phyloP scores from a whole-genome alignment of 2,888 invertebrate genomes.

The Orgyia antiqua region DNA sequence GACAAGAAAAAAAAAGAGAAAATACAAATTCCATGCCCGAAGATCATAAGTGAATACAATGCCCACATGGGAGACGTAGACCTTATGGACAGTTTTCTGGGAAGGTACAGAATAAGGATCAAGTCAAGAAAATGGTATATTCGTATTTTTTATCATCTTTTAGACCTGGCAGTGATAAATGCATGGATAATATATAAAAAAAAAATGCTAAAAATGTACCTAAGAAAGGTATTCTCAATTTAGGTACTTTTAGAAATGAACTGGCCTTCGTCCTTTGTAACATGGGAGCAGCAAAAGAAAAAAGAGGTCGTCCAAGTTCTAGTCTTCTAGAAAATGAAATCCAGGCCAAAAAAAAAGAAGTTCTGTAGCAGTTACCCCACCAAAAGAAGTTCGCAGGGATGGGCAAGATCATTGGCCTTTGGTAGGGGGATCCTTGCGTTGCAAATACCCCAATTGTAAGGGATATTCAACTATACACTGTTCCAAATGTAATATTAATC shows the following conservation, averaged over 20 bases:
- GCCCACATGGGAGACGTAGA: neutral
- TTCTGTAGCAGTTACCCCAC: slow-evolving; percentile 17
- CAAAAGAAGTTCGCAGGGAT: slow-evolving; percentile 19
- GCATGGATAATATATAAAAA: slow-evolving; percentile 8
- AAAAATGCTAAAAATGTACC: slow-evolving; percentile 23
- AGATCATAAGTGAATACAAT: slow-evolving; percentile 12
- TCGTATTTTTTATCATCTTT: slow-evolving; percentile 7
- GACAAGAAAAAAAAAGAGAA: slow-evolving; percentile 6
- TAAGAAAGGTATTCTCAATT: slow-evolving; percentile 16
- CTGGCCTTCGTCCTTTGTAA: slow-evolving; percentile 13
- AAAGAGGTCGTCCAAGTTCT: slow-evolving; percentile 23
- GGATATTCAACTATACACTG: slow-evolving; percentile 15
- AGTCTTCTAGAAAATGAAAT: slow-evolving; percentile 19
- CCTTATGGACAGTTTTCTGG: slow-evolving; percentile 1
- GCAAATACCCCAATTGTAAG: slow-evolving; percentile 21
- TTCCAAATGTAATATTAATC: slow-evolving; percentile 16
- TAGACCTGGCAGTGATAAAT: slow-evolving; percentile 9
- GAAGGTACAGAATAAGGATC: slow-evolving; percentile 4
- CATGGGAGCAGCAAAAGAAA: slow-evolving; percentile 11
- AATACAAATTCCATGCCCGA: slow-evolving; percentile 8
- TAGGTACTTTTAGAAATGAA: slow-evolving; percentile 15
- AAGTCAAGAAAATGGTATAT: slow-evolving; percentile 10
- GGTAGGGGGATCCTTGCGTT: slow-evolving; percentile 19
- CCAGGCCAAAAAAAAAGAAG: slow-evolving; percentile 23
- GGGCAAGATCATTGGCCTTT: slow-evolving; percentile 18